Conservation (phyloP, 2,797 vertebrate species). For the Smutsia gigantea region DNA sequence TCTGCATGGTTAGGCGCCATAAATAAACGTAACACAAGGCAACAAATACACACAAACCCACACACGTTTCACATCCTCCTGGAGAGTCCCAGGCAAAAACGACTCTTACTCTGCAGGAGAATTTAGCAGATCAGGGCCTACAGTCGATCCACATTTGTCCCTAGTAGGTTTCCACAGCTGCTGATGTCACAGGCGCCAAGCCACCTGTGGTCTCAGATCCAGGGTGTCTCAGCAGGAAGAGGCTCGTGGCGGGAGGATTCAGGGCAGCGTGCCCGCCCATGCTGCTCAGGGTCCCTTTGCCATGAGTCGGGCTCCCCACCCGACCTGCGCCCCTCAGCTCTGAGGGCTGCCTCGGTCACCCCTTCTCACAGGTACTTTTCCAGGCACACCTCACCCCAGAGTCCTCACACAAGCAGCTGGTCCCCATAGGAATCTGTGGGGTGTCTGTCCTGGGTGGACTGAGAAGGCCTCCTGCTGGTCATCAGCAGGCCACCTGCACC, state of each 20-base stretch:
- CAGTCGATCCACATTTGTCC: background rate
- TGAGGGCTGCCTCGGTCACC: accelerated
- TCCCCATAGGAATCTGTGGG: background rate
- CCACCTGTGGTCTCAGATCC: background rate
- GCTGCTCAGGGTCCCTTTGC: background rate
- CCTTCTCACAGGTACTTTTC: background rate
- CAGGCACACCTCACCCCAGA: background rate
- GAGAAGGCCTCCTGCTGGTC: background rate
- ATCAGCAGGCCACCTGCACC: too few species aligned
- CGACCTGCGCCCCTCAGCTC: background rate
- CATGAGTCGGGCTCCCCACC: background rate
- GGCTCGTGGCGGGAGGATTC: accelerated
- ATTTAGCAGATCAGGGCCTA: background rate
- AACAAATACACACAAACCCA: background rate
- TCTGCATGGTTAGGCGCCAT: background rate
- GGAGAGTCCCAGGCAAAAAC: background rate
- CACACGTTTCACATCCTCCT: background rate
- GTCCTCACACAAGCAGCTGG: background rate
- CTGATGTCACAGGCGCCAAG: background rate
- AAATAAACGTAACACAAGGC: background rate
- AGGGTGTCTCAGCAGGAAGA: background rate
- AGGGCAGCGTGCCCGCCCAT: accelerated
- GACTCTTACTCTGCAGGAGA: background rate
- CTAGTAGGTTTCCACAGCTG: background rate
- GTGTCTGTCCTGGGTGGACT: background rate